These are phyloP conservation scores for Gymnocheta viridis DNA, from an alignment of 2,888 invertebrate genomes.

Conservation along the genomic window DNA sequence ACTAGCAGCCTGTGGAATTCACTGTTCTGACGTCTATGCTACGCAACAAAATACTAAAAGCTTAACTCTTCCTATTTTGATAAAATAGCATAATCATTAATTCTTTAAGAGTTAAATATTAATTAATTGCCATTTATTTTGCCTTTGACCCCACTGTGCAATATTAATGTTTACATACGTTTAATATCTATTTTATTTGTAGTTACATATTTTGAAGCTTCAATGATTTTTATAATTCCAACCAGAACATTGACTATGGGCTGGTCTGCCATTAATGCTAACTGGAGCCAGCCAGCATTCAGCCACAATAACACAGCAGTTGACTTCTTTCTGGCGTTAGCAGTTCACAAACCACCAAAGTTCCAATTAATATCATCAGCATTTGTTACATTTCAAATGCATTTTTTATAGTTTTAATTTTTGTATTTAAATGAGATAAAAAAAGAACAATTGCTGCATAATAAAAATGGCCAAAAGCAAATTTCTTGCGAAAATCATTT, in stretches of 20 bases:
- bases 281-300: not conserved
- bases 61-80: too few species aligned
- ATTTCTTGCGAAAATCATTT: slow-evolving; percentile 2
- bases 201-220: slow-evolving; percentile 34
- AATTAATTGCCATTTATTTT: too few species aligned
- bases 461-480: slow-evolving; percentile 10
- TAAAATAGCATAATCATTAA: too few species aligned
- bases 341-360: not conserved
- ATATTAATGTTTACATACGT: too few species aligned
- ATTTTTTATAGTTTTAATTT: not conserved
- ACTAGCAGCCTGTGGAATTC: too few species aligned
- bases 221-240: slow-evolving; percentile 40
- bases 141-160: too few species aligned
- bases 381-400: slow-evolving; percentile 32
- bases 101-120: too few species aligned
- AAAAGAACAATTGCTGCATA: slow-evolving; percentile 17
- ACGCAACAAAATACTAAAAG: too few species aligned
- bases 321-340: not conserved
- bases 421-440: not conserved
- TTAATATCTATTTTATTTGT: slow-evolving; percentile 20
- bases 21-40: too few species aligned
- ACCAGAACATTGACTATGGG: slow-evolving; percentile 25
- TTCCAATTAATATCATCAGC: slow-evolving; percentile 37
- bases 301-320: not conserved
- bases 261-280: slow-evolving; percentile 34